A percentile compares a stretch with the other conserved stretches of the same genome.
Conservation (phyloP, 2,888 invertebrate species). For the Ormyrus rosae region DNA sequence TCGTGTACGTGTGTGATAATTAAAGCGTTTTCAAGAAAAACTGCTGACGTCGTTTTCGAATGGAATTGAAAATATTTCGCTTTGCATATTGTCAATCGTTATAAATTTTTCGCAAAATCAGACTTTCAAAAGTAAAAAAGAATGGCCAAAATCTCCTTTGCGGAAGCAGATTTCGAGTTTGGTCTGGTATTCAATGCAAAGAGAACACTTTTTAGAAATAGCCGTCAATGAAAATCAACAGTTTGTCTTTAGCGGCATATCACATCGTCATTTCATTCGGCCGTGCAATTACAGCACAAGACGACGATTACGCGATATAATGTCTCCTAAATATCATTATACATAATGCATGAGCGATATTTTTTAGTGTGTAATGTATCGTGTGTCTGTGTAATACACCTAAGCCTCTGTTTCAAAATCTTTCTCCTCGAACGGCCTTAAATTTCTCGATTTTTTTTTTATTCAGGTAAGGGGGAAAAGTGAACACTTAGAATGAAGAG, state of each 20-base stretch:
- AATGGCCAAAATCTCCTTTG: background rate
- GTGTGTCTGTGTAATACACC: constrained; percentile 25
- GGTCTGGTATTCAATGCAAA: background rate
- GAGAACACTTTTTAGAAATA: background rate
- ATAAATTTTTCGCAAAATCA: background rate
- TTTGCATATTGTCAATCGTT: constrained; percentile 14
- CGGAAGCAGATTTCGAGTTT: background rate
- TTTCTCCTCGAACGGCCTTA: constrained; percentile 30
- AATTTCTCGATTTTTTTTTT: constrained; percentile 12
- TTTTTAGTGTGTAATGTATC: constrained; percentile 14
- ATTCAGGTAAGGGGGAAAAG: constrained; percentile 37
- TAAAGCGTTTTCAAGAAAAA: constrained; percentile 32
- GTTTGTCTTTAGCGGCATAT: constrained; percentile 37
- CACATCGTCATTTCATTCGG: constrained; percentile 37
- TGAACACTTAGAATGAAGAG: constrained; percentile 69
- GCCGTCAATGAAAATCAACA: constrained; percentile 21
- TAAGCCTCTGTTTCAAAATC: constrained; percentile 30
- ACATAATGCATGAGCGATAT: constrained; percentile 28
- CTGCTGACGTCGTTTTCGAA: constrained; percentile 20
- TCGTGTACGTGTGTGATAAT: constrained; percentile 26
- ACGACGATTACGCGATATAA: constrained; percentile 33
- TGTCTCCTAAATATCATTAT: constrained; percentile 43
- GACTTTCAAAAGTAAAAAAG: background rate
- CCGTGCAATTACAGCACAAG: constrained; percentile 28
- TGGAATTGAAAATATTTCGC: background rate